Conservation (phyloP, 2,797 vertebrate species). For the Trichosurus vulpecula region DNA sequence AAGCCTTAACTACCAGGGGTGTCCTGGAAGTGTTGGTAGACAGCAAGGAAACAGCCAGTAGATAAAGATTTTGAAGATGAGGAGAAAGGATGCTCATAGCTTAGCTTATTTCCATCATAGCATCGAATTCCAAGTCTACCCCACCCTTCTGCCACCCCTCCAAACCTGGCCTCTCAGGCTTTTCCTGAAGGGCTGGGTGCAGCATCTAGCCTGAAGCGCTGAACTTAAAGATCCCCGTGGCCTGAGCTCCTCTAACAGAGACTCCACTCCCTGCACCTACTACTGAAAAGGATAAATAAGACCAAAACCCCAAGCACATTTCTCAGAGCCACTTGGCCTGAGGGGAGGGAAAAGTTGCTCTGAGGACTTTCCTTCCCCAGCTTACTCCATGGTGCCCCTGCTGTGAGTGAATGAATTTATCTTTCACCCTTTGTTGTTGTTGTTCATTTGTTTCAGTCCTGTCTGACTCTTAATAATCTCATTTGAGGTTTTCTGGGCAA, state of each 20-base stretch:
- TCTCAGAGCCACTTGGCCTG: not conserved
- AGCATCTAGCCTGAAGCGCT: not conserved
- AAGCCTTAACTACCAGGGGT: not conserved
- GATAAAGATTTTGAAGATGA: not conserved
- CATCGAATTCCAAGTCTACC: not conserved
- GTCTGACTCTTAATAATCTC: no score
- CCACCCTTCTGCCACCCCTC: not conserved
- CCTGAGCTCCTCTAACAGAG: not conserved
- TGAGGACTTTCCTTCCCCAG: not conserved
- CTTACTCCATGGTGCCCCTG: not conserved
- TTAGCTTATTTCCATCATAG: not conserved
- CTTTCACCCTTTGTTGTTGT: not conserved
- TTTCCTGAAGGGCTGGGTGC: not conserved
- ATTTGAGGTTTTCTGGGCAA: not conserved
- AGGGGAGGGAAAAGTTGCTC: not conserved
- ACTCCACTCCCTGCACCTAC: not conserved
- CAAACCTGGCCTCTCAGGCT: not conserved
- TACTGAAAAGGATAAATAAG: not conserved
- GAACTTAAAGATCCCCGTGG: not conserved
- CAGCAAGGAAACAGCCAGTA: not conserved
- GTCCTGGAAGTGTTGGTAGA: not conserved
- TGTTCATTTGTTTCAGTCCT: not conserved
- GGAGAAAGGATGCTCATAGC: not conserved
- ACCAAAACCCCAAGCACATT: not conserved
- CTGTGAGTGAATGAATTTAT: not conserved